Evolutionary conservation across 2,113 vertebrate genomes (phyloP).

Genomic region (Bostrychus sinensis): DNA sequence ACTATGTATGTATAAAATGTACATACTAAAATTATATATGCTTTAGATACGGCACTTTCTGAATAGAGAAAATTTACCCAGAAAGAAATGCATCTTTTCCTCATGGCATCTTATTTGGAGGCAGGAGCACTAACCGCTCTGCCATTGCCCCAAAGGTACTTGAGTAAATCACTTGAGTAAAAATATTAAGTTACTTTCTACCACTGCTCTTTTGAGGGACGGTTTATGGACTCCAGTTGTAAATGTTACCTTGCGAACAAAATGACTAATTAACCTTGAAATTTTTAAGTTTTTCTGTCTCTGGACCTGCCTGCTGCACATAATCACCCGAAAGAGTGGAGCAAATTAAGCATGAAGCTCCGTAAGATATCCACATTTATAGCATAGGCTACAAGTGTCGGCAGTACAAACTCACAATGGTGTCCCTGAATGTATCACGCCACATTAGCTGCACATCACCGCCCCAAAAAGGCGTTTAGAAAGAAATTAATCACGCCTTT

Average conservation of each 20-base stretch:
- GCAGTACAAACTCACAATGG: neutral
- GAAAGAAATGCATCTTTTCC: no score
- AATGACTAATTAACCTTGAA: constrained; percentile 60
- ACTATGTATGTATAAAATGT: no score
- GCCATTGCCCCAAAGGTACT: no score
- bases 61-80: no score
- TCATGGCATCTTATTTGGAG: no score
- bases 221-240: constrained; percentile 1
- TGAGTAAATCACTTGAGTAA: no score
- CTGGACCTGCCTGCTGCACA: constrained; percentile 3
- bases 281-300: constrained; percentile 8
- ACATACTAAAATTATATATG: no score
- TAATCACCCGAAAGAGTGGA: constrained; percentile 3
- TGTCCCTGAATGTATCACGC: constrained; percentile 27
- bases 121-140: no score
- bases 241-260: constrained; percentile 29
- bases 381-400: neutral
- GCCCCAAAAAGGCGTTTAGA: constrained; percentile 5
- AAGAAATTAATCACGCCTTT: constrained; percentile 19
- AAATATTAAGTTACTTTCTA: no score
- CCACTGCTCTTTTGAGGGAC: neutral
- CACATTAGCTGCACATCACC: constrained; percentile 20
- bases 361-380: neutral
- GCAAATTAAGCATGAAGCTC: constrained; percentile 42
- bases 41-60: no score